These are phyloP conservation scores for Artibeus jamaicensis DNA, from an alignment of 2,797 vertebrate species.

Conservation along the genomic window DNA sequence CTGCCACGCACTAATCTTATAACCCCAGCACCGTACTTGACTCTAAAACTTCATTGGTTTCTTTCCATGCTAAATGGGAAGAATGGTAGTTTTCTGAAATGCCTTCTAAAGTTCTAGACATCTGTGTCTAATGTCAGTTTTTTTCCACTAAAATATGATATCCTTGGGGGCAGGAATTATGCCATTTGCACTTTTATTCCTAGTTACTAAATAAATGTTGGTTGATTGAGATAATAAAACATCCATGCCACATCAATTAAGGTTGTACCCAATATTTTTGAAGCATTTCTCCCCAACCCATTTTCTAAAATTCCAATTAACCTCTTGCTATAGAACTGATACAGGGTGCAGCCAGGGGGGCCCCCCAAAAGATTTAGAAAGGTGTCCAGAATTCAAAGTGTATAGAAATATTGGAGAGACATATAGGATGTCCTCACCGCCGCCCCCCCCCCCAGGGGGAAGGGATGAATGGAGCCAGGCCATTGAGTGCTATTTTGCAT, in stretches of 20 bases:
- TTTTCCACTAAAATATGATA: not conserved
- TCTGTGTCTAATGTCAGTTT: not conserved
- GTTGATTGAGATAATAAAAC: not conserved
- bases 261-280: not conserved
- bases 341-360: too few species aligned
- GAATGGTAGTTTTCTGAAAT: conserved; percentile 5
- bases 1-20: not conserved
- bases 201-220: not conserved
- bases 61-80: not conserved
- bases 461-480: too few species aligned
- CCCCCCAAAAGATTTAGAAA: too few species aligned
- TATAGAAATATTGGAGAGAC: too few species aligned
- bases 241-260: not conserved
- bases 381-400: too few species aligned
- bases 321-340: not conserved
- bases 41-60: not conserved
- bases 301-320: not conserved
- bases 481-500: too few species aligned
- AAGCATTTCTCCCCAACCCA: not conserved
- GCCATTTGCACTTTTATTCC: not conserved
- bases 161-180: not conserved
- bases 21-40: not conserved
- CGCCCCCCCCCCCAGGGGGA: too few species aligned
- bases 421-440: too few species aligned
- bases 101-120: not conserved